phyloP scores from a whole-genome alignment of 2,113 vertebrate genomes.

The Dipodomys merriami region DNA sequence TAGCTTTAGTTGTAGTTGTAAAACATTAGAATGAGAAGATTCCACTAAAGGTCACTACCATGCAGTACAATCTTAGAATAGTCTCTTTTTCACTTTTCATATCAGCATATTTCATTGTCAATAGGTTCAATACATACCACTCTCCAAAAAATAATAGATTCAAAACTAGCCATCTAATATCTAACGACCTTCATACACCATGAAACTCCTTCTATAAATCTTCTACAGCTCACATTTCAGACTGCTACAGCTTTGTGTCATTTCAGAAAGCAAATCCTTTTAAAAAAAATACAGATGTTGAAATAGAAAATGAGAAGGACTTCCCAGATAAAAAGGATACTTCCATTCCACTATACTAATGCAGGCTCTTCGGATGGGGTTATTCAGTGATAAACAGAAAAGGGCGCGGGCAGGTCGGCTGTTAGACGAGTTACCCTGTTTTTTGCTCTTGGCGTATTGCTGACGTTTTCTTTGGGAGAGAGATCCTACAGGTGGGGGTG shows the following conservation, averaged over 20 bases:
- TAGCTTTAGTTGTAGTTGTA: constrained; percentile 19
- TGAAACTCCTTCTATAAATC: constrained; percentile 15
- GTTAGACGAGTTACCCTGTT: constrained; percentile 96
- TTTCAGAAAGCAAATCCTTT: constrained; percentile 58
- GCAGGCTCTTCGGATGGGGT: constrained; percentile 99
- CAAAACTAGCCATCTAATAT: background rate
- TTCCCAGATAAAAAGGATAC: constrained; percentile 96
- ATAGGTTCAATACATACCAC: background rate
- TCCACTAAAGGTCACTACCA: constrained; percentile 49
- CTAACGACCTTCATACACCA: background rate
- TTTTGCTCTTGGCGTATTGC: constrained; percentile 99
- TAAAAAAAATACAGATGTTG: constrained; percentile 37
- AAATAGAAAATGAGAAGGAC: constrained; percentile 48
- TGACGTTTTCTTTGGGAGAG: constrained; percentile 99
- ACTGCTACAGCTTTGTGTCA: constrained; percentile 32
- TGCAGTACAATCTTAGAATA: background rate
- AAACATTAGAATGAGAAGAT: constrained; percentile 51
- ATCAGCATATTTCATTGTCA: background rate
- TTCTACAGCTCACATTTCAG: constrained; percentile 34
- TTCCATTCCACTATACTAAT: constrained; percentile 99
- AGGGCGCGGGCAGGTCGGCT: constrained; percentile 96
- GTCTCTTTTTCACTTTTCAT: background rate
- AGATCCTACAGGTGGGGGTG: constrained; percentile 94
- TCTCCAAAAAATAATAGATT: background rate
- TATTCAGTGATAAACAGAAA: constrained; percentile 99